Evolutionary conservation across 35 echinoderm and acorn worm genomes (phyloP), one percentile per base, ranked within the genome.

Genomic region (Apostichopus californicus): DNA sequence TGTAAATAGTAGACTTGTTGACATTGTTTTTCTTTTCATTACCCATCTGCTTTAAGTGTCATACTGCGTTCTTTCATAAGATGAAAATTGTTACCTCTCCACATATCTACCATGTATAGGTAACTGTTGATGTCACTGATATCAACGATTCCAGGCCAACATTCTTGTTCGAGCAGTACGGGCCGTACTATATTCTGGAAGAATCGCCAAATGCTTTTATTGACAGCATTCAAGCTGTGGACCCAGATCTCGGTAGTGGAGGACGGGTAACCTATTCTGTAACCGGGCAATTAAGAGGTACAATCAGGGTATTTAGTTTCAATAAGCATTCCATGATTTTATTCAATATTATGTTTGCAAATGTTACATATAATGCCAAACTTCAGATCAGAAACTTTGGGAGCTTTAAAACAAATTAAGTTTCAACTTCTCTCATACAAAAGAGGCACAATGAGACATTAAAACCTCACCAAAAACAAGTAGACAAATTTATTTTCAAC

Each of bases 81-180:
- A 46, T 46, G 34, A 46, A 0, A 46, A 46, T 77, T 82, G 5
- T 17, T 53, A 55, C 68, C 46, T 90, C 20, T 56, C 55, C 77
- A 8, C 12, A 90, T 89, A 21, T 93, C 8, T 26, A 46, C 1
- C 9, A 57, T 54, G 55, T 52, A 52, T 65, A 97, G 96, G 88
- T 97, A 34, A 95, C 90, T n/a, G 71, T 98, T 14, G 79, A 22
- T 56, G 96, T 98, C 1, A 73, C 89, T 5, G 96, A 98, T 78
- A 80, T 94, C 54, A 98, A 95, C 79, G 96, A 98, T 71, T 83
- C 86, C 15, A 73, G 92, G 46, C 96, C 96, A 13, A 11, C 63
- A 55, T 98, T 98, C 61, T 57, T 61, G 8, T 24, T 46, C 21
- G 18, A 73, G 23, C 93, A 88, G 80, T 95, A 95, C 60, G 94